These are phyloP conservation scores for Ceriagrion tenellum DNA, from an alignment of 2,888 invertebrate species.

Conservation along the genomic window DNA sequence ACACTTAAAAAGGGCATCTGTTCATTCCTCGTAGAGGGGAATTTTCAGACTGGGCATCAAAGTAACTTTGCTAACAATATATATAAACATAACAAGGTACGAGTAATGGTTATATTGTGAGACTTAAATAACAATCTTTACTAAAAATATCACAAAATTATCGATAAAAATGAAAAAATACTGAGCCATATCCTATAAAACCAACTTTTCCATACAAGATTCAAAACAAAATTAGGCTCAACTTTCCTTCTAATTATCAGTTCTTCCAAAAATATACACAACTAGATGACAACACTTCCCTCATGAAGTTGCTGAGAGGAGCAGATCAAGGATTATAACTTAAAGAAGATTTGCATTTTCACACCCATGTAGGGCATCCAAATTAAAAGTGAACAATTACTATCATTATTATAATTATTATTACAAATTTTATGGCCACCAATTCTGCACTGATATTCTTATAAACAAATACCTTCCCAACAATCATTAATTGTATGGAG, in stretches of 20 bases:
- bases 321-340: constrained; percentile 68
- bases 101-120: constrained; percentile 77
- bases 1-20: constrained; percentile 76
- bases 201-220: constrained; percentile 70
- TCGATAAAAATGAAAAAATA: constrained; percentile 80
- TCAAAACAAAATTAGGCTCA: constrained; percentile 71
- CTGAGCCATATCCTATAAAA: constrained; percentile 77
- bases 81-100: constrained; percentile 74
- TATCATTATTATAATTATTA: constrained; percentile 59
- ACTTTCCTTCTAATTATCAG: constrained; percentile 71
- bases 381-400: constrained; percentile 59
- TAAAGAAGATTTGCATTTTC: constrained; percentile 69
- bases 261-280: constrained; percentile 72
- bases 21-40: constrained; percentile 77
- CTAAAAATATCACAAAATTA: constrained; percentile 81
- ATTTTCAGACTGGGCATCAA: constrained; percentile 77
- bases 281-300: constrained; percentile 69
- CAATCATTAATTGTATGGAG: constrained; percentile 67
- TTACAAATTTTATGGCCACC: constrained; percentile 68
- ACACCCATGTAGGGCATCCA: constrained; percentile 61
- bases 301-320: constrained; percentile 23
- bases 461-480: constrained; percentile 64
- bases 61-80: constrained; percentile 77
- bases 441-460: constrained; percentile 63
- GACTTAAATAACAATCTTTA: constrained; percentile 81